phyloP scores from a whole-genome alignment of 2,888 invertebrate species.

The Phortica okadai region DNA sequence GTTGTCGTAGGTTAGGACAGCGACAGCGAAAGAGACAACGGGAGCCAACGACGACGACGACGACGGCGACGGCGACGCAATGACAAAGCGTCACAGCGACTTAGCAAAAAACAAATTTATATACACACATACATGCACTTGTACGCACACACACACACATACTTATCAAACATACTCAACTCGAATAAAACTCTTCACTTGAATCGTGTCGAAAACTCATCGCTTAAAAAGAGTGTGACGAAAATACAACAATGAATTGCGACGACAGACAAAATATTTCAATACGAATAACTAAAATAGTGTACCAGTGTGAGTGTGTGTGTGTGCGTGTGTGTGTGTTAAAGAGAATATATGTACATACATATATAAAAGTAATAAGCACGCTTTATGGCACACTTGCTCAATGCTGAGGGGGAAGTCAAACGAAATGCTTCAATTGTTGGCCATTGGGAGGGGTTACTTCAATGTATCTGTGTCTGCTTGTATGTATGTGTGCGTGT shows the following conservation, averaged over 20 bases:
- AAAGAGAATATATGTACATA: not conserved
- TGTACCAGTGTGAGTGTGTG: not conserved
- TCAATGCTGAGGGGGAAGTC: not conserved
- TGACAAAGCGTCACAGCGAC: constrained; percentile 48
- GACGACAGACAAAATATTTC: not conserved
- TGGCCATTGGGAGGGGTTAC: not conserved
- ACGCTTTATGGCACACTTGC: constrained; percentile 8
- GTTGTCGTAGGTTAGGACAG: constrained; percentile 69
- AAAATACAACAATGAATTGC: constrained; percentile 11
- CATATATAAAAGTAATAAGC: constrained; percentile 10
- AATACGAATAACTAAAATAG: constrained; percentile 39
- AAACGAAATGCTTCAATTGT: not conserved
- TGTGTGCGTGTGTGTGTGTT: not conserved
- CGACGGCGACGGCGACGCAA: constrained; percentile 42
- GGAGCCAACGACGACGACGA: constrained; percentile 5
- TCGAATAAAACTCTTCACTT: not conserved
- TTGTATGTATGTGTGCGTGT: not conserved
- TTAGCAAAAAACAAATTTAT: constrained; percentile 34
- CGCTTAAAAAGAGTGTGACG: constrained; percentile 15
- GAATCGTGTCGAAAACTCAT: not conserved
- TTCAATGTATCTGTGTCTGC: not conserved
- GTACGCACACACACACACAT: not conserved
- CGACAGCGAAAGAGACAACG: constrained; percentile 28
- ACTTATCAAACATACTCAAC: not conserved
- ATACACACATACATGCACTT: constrained; percentile 14